Evolutionary conservation across 1,140 invertebrate species (phyloP), one percentile per base, ranked within the genome.

Genomic region (Bombus confusus): DNA sequence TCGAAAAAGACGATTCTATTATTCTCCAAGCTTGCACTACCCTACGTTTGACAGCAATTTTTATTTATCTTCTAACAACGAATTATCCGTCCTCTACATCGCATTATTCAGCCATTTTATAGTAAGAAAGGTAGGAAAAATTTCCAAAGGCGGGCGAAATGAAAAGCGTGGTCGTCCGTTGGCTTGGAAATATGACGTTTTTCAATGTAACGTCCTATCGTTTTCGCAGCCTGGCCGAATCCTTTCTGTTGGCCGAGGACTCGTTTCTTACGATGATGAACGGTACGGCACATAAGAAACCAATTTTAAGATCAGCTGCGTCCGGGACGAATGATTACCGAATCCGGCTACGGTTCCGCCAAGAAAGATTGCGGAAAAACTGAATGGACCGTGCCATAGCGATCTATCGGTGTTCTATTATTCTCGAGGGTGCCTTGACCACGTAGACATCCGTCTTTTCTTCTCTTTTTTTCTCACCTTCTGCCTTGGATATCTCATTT

Each of bases 241-340:
- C 74, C 62, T 66, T 83, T 72, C 83, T 37, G 34, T 28, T 52
- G 41, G 47, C 47, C 57, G 59, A 31, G n/a, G 59, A 52, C 76
- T 81, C 77, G 74, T 68, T 87, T 28, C 84, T 83, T 64, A 62
- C 52, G 86, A 87, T 85, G 88, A 90, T 72, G 82, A 83, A 89
- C 88, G 86, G 52, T 82, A 22, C 66, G 22, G 52, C 31, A 39
- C 80, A 78, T 83, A 90, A 90, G 90, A 90, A 90, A 86, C 86
- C 88, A 90, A 90, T 90, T 90, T 90, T 74, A 77, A 77, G 86
- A 87, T 90, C 89, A 90, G 88, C 88, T 86, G 89, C 83, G 83
- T 43, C 69, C 69, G 22, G 75, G 59, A 86, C 89, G 82, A 87
- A 89, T 90, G 86, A 90, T 90, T 90, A 90, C 83, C 72, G 89